Conservation (phyloP, 2,888 invertebrate species). For the Zonitis immaculata region DNA sequence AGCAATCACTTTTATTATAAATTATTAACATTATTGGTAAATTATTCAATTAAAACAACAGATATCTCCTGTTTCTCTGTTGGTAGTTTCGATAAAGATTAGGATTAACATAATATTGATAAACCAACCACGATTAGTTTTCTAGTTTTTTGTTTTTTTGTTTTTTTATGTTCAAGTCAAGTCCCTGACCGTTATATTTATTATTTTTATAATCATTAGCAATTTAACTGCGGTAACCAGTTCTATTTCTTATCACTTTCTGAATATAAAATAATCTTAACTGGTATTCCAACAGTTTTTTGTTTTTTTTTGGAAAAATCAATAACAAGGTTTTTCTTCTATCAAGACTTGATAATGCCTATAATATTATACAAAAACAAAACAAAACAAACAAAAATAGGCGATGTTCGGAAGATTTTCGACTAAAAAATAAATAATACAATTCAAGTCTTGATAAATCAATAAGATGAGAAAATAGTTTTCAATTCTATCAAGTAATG, state of each 20-base stretch:
- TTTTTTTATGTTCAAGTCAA: constrained; percentile 20
- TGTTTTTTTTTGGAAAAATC: not conserved
- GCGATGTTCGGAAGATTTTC: not conserved
- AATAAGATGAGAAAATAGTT: not conserved
- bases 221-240: constrained; percentile 20
- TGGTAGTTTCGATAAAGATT: not conserved
- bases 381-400: too few relatives aligned
- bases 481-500: not conserved
- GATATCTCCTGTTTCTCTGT: not conserved
- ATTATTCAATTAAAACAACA: not conserved
- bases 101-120: constrained; percentile 3
- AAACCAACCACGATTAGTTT: constrained; percentile 24
- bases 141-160: too few relatives aligned
- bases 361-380: not conserved
- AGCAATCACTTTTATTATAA: constrained; percentile 20
- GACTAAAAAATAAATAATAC: not conserved
- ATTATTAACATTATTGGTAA: constrained; percentile 19
- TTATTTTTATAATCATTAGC: constrained; percentile 9
- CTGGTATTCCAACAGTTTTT: constrained; percentile 16
- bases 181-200: constrained; percentile 17
- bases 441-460: constrained; percentile 8
- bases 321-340: constrained; percentile 4
- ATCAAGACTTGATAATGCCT: constrained; percentile 2
- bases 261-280: constrained; percentile 14
- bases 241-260: not conserved